Percentiles rank a stretch among this genome's conserved stretches.
These are phyloP conservation scores for Marasmarcha lunaedactyla DNA, from an alignment of 2,888 invertebrate genomes.

Conservation along the genomic window DNA sequence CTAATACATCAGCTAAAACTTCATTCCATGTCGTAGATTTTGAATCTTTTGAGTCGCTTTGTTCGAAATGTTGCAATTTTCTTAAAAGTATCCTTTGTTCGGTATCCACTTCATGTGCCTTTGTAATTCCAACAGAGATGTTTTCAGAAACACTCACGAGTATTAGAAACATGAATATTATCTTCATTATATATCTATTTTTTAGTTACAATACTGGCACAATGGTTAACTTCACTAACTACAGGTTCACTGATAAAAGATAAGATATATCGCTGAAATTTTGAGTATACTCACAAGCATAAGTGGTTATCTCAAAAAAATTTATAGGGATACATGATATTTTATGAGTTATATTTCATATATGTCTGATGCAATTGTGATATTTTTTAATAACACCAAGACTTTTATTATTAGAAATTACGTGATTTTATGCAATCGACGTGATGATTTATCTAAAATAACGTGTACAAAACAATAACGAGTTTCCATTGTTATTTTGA, in stretches of 20 bases:
- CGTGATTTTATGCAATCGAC: no score
- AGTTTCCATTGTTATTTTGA: no score
- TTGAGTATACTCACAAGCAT: conserved; percentile 29
- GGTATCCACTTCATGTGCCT: conserved; percentile 20
- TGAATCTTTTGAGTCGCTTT: conserved; percentile 21
- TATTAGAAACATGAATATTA: conserved; percentile 33
- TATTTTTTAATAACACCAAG: no score
- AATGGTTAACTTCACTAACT: conserved; percentile 31
- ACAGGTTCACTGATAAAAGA: conserved; percentile 30
- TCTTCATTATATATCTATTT: conserved; percentile 34
- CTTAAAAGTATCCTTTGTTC: conserved; percentile 41
- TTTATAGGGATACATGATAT: background rate
- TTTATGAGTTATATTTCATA: no score
- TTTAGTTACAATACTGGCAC: conserved; percentile 27
- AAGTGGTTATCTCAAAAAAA: conserved; percentile 15
- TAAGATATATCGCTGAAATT: conserved; percentile 29
- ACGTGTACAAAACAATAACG: background rate
- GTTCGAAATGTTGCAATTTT: conserved; percentile 43
- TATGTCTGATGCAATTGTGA: background rate
- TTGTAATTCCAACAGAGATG: conserved; percentile 23
- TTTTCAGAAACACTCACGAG: conserved; percentile 31
- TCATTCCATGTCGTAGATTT: conserved; percentile 46
- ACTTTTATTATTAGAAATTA: no score
- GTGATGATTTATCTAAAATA: background rate
- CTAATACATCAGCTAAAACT: conserved; percentile 44